Percentiles rank a stretch among this genome's conserved stretches.
Evolutionary conservation across 2,888 invertebrate genomes (phyloP).

Genomic region (Willowsia nigromaculata): DNA sequence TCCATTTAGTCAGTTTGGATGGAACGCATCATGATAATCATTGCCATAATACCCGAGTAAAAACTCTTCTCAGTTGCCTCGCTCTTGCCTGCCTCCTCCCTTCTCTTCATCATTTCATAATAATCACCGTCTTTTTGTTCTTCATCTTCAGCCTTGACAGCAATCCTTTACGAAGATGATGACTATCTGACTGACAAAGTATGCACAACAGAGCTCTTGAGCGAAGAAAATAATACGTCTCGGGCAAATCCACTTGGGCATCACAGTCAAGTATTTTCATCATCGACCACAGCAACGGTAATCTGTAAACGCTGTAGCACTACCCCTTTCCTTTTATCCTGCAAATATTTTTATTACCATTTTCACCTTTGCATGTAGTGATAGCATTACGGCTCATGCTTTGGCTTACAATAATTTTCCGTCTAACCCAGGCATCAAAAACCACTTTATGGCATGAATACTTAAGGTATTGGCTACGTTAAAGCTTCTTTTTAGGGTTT

Average conservation of each 20-base stretch:
- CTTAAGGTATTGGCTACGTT: no score
- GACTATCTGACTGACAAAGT: not conserved
- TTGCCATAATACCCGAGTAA: not conserved
- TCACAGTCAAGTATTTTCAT: not conserved
- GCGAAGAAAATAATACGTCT: slow-evolving; percentile 25
- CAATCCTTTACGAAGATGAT: slow-evolving; percentile 37
- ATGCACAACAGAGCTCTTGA: not conserved
- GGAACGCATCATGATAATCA: not conserved
- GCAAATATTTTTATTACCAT: not conserved
- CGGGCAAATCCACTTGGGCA: not conserved
- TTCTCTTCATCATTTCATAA: slow-evolving; percentile 55
- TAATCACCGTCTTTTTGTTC: slow-evolving; percentile 55
- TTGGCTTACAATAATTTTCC: not conserved
- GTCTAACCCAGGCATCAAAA: no score
- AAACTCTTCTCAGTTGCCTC: slow-evolving; percentile 12
- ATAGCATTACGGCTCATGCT: not conserved
- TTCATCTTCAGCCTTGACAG: slow-evolving; percentile 49
- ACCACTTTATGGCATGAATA: not conserved
- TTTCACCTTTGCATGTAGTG: not conserved
- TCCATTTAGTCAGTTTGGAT: not conserved
- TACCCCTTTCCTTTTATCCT: not conserved
- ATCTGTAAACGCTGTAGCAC: not conserved
- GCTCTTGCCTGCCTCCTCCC: slow-evolving; percentile 43
- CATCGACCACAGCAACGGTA: not conserved
- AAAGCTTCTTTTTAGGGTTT: not conserved